These are phyloP conservation scores for Pseudanteris insignis DNA, from an alignment of 2,888 invertebrate species.

Conservation along the genomic window DNA sequence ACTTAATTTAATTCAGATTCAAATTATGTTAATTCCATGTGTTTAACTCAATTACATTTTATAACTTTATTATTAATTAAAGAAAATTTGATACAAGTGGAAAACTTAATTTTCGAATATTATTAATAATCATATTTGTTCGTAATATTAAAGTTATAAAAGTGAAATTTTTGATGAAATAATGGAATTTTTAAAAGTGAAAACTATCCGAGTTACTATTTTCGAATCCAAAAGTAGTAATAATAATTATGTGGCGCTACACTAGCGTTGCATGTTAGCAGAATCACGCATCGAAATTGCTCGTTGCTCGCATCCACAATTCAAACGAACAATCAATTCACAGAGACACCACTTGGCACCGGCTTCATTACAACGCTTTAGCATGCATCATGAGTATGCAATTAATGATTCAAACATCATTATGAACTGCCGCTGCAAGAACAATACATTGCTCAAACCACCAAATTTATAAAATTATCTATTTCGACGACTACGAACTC, in stretches of 20 bases:
- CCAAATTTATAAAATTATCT: slow-evolving; percentile 32
- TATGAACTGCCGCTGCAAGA: slow-evolving; percentile 33
- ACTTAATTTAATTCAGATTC: too few relatives aligned
- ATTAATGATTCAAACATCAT: slow-evolving; percentile 41
- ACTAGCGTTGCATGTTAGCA: slow-evolving; percentile 8
- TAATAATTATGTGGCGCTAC: slow-evolving; percentile 5
- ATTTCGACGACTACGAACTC: slow-evolving; percentile 18
- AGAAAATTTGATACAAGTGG: too few relatives aligned
- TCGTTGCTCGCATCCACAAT: slow-evolving; percentile 20
- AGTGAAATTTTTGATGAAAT: too few relatives aligned
- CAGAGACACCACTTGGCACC: slow-evolving; percentile 34
- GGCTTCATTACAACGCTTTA: slow-evolving; percentile 39
- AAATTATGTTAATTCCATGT: too few relatives aligned
- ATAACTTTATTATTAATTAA: too few relatives aligned
- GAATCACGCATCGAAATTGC: slow-evolving; percentile 30
- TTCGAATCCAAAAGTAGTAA: too few relatives aligned
- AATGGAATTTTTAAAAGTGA: too few relatives aligned
- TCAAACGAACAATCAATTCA: slow-evolving; percentile 44
- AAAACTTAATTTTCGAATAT: too few relatives aligned
- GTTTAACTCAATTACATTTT: too few relatives aligned
- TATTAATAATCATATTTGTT: too few relatives aligned
- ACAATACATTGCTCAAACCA: slow-evolving; percentile 24
- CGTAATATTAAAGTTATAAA: too few relatives aligned
- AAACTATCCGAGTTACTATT: too few relatives aligned
- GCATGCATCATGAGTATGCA: slow-evolving; percentile 37